phyloP scores from a whole-genome alignment of 2,797 vertebrate species.

The Leptatherina wallacei region DNA sequence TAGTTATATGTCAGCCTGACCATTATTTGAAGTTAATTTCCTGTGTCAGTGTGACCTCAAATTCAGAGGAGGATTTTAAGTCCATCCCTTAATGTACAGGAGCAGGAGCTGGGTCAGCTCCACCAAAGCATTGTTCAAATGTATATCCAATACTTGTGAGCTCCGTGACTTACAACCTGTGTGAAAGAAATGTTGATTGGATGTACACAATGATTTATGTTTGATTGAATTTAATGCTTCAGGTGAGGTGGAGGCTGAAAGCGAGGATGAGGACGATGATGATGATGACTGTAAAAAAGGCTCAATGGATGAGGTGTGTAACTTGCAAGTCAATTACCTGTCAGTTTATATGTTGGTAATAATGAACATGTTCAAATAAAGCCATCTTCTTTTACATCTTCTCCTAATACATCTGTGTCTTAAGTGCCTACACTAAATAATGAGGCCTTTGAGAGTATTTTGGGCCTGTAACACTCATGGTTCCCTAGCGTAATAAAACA shows the following conservation, averaged over 20 bases:
- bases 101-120: slow-evolving; percentile 15
- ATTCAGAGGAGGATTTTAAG: slow-evolving; percentile 35
- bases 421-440: neutral
- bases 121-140: slow-evolving; percentile 31
- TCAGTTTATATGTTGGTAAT: neutral
- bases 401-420: neutral
- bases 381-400: slow-evolving; percentile 1
- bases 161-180: neutral
- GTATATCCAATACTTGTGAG: too few relatives aligned
- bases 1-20: slow-evolving; percentile 41
- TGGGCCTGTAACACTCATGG: neutral
- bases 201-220: neutral
- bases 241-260: slow-evolving; percentile 96
- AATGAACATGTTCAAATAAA: fast-evolving
- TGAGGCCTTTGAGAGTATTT: neutral
- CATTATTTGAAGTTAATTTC: slow-evolving; percentile 46
- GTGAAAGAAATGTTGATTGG: neutral
- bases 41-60: slow-evolving; percentile 41
- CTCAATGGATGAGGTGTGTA: slow-evolving; percentile 94
- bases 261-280: slow-evolving; percentile 94
- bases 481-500: neutral
- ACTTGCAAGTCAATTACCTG: neutral
- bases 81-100: slow-evolving; percentile 42
- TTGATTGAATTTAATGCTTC: slow-evolving; percentile 29
- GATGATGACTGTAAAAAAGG: slow-evolving; percentile 97